Evolutionary conservation across 2,888 invertebrate species (phyloP), one percentile per base, ranked within the genome.

Genomic region (Coelopa pilipes): DNA sequence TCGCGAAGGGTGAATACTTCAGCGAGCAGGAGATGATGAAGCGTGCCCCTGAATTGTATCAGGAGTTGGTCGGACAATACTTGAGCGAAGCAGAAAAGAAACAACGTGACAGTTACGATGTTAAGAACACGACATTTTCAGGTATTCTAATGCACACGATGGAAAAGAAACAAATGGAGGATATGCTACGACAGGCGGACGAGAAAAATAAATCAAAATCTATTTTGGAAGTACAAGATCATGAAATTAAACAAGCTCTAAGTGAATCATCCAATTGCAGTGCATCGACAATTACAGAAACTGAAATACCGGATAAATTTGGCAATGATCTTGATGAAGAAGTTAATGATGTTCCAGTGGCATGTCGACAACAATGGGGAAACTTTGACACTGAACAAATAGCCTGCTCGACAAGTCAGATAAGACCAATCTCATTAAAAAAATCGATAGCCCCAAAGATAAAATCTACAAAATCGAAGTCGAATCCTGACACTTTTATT

Each of bases 1-100:
- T 94, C 55, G 71, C 80, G 10, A 88, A 90, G 69, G 90, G 84
- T 4, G 89, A 90, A 45, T 98, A 97, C 87, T 98, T 98, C 82
- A 93, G 93, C 84, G 97, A 98, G 85, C 92, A 91, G 75, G 94
- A 96, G 89, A 98, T 98, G 98, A 95, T 96, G 92, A 92, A 92
- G 79, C 89, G 98, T 75, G 95, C 96, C 86, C 98, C 98, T 0
- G 89, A 95, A 70, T 87, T 98, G 0, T 98, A 96, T 88, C 95
- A 98, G 78, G 94, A 97, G 82, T 89, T 98, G 79, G 90, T 98
- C 60, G 98, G 97, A 0, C 94, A 93, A 82, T 96, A 94, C 86
- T 87, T 97, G 78, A 92, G 93, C 2, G 92, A 93, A 74, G 91
- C 92, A 47, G 96, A 97, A 85, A 92, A 92, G 75, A 89, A 90